Evolutionary conservation across 1,140 invertebrate species (phyloP).

Genomic region (Ooceraea biroi): DNA sequence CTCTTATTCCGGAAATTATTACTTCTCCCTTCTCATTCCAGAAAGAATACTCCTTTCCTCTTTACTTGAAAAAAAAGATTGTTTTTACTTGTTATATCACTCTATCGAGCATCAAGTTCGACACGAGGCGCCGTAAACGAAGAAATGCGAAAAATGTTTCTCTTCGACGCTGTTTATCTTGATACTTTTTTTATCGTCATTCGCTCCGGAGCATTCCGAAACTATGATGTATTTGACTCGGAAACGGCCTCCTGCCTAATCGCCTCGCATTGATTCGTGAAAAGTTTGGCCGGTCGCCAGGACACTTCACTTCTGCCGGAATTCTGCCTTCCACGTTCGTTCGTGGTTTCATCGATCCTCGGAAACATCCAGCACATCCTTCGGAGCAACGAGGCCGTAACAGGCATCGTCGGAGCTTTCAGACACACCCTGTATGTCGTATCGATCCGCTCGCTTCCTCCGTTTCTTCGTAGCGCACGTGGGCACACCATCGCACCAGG

Average conservation of each 20-base stretch:
- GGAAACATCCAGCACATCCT: constrained; percentile 41
- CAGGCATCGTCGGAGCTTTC: constrained; percentile 13
- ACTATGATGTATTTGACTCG: no score
- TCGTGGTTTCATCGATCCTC: constrained; percentile 28
- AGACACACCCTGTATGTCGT: constrained; percentile 49
- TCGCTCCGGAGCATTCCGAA: no score
- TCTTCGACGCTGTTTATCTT: no score
- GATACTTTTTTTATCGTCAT: no score
- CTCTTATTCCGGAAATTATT: no score
- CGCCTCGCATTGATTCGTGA: not conserved
- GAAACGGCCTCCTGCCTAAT: no score
- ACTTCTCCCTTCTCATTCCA: not conserved
- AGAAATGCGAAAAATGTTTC: no score
- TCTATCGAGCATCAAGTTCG: no score
- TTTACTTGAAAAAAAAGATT: not conserved
- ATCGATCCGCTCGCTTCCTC: constrained; percentile 48
- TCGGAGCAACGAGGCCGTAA: not conserved
- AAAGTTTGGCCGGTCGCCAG: not conserved
- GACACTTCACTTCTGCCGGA: no score
- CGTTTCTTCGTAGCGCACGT: constrained; percentile 42
- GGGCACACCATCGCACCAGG: constrained; percentile 10
- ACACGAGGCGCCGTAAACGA: no score
- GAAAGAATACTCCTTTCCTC: not conserved
- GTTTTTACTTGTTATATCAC: no score
- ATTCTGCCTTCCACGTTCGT: not conserved